phyloP scores from a whole-genome alignment of 2,888 invertebrate genomes.

The Phalangium opilio region DNA sequence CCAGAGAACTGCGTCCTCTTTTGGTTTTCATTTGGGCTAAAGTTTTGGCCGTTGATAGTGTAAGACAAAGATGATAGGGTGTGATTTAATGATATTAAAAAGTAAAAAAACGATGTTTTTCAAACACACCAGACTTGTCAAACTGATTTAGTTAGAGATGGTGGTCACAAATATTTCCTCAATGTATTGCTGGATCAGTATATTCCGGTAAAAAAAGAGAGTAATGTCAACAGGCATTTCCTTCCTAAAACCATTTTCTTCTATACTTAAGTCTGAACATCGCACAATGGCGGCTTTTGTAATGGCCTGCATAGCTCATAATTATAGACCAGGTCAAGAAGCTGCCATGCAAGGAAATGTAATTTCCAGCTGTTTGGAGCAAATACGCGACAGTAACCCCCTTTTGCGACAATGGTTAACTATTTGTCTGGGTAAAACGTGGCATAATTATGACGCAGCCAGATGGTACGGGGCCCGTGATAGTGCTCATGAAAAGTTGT shows the following conservation, averaged over 20 bases:
- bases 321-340: conserved; percentile 73
- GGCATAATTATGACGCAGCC: conserved; percentile 74
- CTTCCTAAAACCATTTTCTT: not conserved
- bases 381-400: conserved; percentile 53
- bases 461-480: conserved; percentile 92
- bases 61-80: conserved; percentile 36
- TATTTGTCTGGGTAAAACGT: conserved; percentile 74
- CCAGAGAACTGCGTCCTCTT: conserved; percentile 74
- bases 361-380: conserved; percentile 80
- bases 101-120: not conserved
- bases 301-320: conserved; percentile 78
- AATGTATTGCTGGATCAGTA: conserved; percentile 72
- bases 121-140: conserved; percentile 64
- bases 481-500: conserved; percentile 89
- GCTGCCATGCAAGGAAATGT: conserved; percentile 76
- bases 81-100: not conserved
- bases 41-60: conserved; percentile 88
- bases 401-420: conserved; percentile 57
- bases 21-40: conserved; percentile 99
- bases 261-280: conserved; percentile 42
- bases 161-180: conserved; percentile 86
- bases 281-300: conserved; percentile 91
- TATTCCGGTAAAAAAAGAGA: conserved; percentile 46
- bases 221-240: not conserved
- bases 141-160: conserved; percentile 80